Percentiles rank a stretch among this genome's conserved stretches.
Conservation (phyloP, 2,113 vertebrate genomes). For the Epinephelus cyanopodus region DNA sequence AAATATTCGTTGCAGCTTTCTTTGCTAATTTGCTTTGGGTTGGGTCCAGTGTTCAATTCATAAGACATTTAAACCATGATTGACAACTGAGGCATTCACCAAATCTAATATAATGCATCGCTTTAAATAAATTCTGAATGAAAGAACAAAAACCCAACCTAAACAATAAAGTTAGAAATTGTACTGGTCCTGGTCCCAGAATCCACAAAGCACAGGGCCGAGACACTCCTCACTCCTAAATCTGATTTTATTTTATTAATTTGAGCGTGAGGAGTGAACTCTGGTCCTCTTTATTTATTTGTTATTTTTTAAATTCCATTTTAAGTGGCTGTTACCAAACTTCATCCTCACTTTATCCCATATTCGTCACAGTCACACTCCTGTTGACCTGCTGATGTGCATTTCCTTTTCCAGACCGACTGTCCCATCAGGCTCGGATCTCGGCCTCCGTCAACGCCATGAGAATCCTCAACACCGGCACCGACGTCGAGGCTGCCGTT, state of each 20-base stretch:
- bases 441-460: constrained; percentile 94
- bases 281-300: neutral
- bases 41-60: neutral
- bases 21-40: neutral
- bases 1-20: neutral
- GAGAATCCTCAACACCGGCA: constrained; percentile 94
- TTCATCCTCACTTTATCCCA: neutral
- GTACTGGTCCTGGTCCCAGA: too few species aligned
- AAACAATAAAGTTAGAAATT: neutral
- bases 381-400: neutral
- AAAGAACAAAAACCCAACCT: neutral
- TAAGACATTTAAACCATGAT: neutral
- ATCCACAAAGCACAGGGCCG: neutral
- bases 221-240: neutral
- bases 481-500: constrained; percentile 93
- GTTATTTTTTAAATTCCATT: neutral
- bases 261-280: neutral
- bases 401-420: constrained; percentile 82
- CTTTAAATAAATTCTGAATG: neutral
- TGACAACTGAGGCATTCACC: neutral
- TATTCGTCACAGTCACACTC: neutral
- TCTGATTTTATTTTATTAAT: too few species aligned
- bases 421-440: constrained; percentile 87
- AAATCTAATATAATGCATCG: neutral
- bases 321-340: neutral